Conservation (phyloP, 2,113 vertebrate genomes). For the Lota lota region DNA sequence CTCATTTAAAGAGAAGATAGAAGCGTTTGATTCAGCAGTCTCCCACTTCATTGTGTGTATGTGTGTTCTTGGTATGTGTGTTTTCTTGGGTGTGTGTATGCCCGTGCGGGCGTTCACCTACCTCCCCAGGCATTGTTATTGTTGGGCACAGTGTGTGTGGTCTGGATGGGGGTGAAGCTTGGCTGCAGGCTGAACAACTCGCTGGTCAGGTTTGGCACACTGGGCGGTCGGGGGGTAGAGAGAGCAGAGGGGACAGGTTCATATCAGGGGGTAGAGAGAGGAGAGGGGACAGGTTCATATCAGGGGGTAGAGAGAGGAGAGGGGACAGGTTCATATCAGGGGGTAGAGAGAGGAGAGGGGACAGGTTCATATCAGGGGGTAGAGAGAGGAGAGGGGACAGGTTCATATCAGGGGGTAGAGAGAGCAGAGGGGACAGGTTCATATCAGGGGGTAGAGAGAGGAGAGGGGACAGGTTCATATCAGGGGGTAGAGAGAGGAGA, state of each 20-base stretch:
- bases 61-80: slow-evolving; percentile 12
- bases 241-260: neutral
- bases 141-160: slow-evolving; percentile 85
- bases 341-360: too few relatives aligned
- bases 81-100: slow-evolving; percentile 7
- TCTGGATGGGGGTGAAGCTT: slow-evolving; percentile 83
- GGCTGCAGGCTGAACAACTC: slow-evolving; percentile 91
- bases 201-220: slow-evolving; percentile 87
- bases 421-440: too few relatives aligned
- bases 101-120: slow-evolving; percentile 49
- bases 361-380: too few relatives aligned
- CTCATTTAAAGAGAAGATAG: neutral
- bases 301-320: too few relatives aligned
- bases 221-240: slow-evolving; percentile 42
- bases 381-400: too few relatives aligned
- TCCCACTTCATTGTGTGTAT: neutral
- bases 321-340: too few relatives aligned
- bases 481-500: too few relatives aligned
- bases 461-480: too few relatives aligned
- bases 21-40: slow-evolving; percentile 20
- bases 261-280: neutral
- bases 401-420: too few relatives aligned
- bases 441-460: too few relatives aligned
- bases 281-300: neutral
- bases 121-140: slow-evolving; percentile 88